Conservation (phyloP, 1,140 invertebrate genomes). For the Conus ventricosus region DNA sequence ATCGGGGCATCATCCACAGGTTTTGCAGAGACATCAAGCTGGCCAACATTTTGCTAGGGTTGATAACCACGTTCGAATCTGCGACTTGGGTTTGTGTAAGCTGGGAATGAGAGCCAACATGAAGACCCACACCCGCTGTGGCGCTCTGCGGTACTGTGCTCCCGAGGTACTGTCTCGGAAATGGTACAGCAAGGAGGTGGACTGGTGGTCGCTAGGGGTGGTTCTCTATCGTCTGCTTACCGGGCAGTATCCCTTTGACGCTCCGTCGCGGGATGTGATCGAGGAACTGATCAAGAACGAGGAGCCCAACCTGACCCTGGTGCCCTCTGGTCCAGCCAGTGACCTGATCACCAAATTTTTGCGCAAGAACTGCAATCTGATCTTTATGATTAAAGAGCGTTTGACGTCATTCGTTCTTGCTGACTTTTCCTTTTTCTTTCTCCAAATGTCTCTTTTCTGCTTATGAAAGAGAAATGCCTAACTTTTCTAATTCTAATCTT, state of each 20-base stretch:
- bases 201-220: conserved; percentile 22
- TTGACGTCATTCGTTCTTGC: too few species aligned
- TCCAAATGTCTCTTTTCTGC: too few species aligned
- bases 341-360: not conserved
- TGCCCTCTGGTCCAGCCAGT: not conserved
- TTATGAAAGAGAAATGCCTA: too few species aligned
- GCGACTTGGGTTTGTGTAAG: conserved; percentile 21
- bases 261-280: not conserved
- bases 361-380: too few species aligned
- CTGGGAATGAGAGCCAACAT: conserved; percentile 3
- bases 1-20: conserved; percentile 14
- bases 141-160: conserved; percentile 3
- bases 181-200: conserved; percentile 18
- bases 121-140: conserved; percentile 7
- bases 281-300: not conserved
- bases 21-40: conserved; percentile 21
- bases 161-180: conserved; percentile 10
- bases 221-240: not conserved
- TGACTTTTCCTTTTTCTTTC: too few species aligned
- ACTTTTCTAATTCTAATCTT: too few species aligned
- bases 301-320: not conserved
- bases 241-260: not conserved
- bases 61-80: conserved; percentile 24
- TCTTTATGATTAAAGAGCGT: too few species aligned
- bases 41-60: conserved; percentile 20